Evolutionary conservation across 2,888 invertebrate genomes (phyloP).

Genomic region (Ophion ventricosus): DNA sequence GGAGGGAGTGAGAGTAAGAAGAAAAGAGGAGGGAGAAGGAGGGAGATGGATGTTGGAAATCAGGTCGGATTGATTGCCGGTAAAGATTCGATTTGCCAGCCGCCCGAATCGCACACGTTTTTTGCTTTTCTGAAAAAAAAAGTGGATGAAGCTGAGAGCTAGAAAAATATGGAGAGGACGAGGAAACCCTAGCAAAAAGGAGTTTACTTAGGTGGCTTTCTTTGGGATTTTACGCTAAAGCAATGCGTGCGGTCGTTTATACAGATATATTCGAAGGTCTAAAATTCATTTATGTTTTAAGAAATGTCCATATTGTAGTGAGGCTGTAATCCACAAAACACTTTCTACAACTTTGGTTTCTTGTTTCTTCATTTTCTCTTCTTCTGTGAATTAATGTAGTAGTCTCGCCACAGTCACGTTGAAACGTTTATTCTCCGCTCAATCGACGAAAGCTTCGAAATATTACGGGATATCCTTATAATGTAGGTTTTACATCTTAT

Average conservation of each 20-base stretch:
- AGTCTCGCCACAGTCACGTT: no score
- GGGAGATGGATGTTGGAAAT: slow-evolving; percentile 60
- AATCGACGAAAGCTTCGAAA: no score
- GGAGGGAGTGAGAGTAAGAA: neutral
- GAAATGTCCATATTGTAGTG: no score
- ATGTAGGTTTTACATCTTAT: no score
- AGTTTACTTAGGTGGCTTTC: neutral
- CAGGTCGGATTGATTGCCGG: slow-evolving; percentile 64
- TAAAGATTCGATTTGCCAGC: slow-evolving; percentile 60
- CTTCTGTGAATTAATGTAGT: no score
- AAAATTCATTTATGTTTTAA: no score
- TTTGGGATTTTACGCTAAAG: neutral
- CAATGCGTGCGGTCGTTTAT: neutral
- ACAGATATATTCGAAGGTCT: no score
- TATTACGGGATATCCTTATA: no score
- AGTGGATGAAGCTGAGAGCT: neutral
- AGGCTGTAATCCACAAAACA: no score
- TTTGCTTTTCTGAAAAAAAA: neutral
- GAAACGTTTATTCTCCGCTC: no score
- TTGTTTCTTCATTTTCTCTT: no score
- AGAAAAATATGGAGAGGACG: slow-evolving; percentile 15
- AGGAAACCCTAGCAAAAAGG: neutral
- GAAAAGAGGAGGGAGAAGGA: slow-evolving; percentile 14
- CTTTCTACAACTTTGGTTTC: no score
- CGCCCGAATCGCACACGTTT: slow-evolving; percentile 26